Base-by-base conservation (phyloP, 2,888 invertebrate genomes). In the Liopterus haemorrhoidalis region DNA sequence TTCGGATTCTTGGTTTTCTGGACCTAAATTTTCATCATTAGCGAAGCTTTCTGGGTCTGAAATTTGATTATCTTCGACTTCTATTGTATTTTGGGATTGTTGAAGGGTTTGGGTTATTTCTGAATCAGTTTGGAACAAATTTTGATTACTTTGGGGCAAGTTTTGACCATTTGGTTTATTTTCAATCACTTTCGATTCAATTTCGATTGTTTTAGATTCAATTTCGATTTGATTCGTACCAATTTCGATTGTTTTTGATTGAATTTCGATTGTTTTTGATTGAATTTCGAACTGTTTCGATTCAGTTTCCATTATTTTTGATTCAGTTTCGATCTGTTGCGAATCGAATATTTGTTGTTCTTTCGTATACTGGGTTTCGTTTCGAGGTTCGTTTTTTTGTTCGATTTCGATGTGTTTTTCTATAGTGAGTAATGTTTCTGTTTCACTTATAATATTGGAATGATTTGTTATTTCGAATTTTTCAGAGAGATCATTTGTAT, bases 1-100 rank as follows among this genome's bases (percentile, higher is more conserved):
- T 49, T 48, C 22, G 57, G 56, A 27, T 49, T 53, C 11, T 33
- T 41, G 5, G 18, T 32, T 21, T 30, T 46, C 46, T 9, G 46
- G 46, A 5, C 32, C 32, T 8, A 41, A 36, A 16, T 41, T 31
- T 27, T 46, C 41, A 16, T 44, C 38, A 16, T 44, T 44, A 4
- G 38, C 15, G 14, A 31, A 44, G 12, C 37, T 38, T 11, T 45
- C 38, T 8, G 12, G 16, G 15, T 24, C 2, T 27, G 15, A 25
- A 8, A 19, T 16, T 18, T 39, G n/a, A n/a, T n/a, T 25, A 25
- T 25, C 12, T 25, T 25, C 25, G 12, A n/a, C 3, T 2, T 2
- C 25, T 12, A 4, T 5, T 3, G 25, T 25, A 5, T n/a, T 25
- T 5, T 25, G 3, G 3, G n/a, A n/a, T 3, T 4, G 4, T 3